These are phyloP conservation scores for Opisthograptis luteolata DNA, from an alignment of 2,888 invertebrate species.

Conservation along the genomic window DNA sequence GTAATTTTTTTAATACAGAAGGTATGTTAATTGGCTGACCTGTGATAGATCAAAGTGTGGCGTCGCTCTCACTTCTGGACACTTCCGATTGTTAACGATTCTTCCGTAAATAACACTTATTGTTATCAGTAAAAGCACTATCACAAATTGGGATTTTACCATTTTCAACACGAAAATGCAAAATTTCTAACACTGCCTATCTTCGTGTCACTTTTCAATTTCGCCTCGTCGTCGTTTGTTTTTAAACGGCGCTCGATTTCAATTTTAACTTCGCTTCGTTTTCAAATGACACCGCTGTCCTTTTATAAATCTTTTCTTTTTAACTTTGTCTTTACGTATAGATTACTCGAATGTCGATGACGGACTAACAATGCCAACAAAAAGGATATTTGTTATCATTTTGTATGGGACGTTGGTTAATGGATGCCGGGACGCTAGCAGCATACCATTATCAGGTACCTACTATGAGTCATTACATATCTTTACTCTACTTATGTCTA, in stretches of 20 bases:
- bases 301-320: conserved; percentile 7
- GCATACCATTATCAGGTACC: conserved; percentile 76
- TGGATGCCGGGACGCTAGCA: conserved; percentile 61
- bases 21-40: conserved; percentile 75
- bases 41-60: conserved; percentile 91
- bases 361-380: conserved; percentile 77
- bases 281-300: not conserved
- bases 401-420: conserved; percentile 76
- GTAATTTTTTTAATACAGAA: no score
- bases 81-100: conserved; percentile 87
- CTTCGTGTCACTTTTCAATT: not conserved
- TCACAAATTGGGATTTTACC: conserved; percentile 42
- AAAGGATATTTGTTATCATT: conserved; percentile 77
- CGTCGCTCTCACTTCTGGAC: conserved; percentile 91
- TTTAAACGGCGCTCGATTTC: not conserved
- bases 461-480: conserved; percentile 46
- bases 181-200: no score
- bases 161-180: no score
- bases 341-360: conserved; percentile 58
- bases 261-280: not conserved
- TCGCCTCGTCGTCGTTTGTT: not conserved
- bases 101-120: conserved; percentile 48
- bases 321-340: conserved; percentile 51
- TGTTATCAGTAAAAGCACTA: conserved; percentile 47
- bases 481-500: conserved; percentile 40